Evolutionary conservation across 2,797 vertebrate genomes (phyloP).

Genomic region (Tadarida brasiliensis): DNA sequence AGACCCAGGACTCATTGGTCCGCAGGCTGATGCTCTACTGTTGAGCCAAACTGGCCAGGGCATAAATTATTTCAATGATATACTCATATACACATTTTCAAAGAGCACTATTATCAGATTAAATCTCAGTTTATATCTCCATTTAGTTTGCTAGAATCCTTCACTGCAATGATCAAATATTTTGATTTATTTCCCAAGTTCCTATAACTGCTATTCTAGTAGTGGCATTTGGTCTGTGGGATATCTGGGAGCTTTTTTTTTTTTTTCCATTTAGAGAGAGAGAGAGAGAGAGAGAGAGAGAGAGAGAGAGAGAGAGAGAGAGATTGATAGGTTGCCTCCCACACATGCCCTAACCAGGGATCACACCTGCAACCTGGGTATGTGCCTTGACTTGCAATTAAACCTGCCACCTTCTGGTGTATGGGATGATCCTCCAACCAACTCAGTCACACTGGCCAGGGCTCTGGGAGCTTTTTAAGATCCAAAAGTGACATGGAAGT

Average conservation of each 20-base stretch:
- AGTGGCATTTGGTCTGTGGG: neutral
- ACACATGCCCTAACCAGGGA: neutral
- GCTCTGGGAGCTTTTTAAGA: neutral
- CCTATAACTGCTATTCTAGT: neutral
- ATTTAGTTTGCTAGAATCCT: neutral
- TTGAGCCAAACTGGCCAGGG: no score
- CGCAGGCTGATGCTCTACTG: no score
- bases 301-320: neutral
- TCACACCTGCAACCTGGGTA: neutral
- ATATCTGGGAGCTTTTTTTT: neutral
- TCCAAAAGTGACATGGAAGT: neutral
- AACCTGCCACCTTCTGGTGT: neutral
- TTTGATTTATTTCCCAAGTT: constrained; percentile 4
- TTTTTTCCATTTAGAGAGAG: no score
- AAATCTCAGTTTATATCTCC: neutral
- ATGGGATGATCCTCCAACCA: neutral
- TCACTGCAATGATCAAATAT: neutral
- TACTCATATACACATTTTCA: neutral
- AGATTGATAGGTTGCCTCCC: neutral
- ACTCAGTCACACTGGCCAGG: neutral
- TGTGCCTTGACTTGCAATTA: neutral
- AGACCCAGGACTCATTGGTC: no score
- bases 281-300: no score
- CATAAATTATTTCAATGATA: neutral
- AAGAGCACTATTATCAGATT: neutral